Evolutionary conservation across 2,113 vertebrate genomes (phyloP).

Genomic region (Balaeniceps rex): DNA sequence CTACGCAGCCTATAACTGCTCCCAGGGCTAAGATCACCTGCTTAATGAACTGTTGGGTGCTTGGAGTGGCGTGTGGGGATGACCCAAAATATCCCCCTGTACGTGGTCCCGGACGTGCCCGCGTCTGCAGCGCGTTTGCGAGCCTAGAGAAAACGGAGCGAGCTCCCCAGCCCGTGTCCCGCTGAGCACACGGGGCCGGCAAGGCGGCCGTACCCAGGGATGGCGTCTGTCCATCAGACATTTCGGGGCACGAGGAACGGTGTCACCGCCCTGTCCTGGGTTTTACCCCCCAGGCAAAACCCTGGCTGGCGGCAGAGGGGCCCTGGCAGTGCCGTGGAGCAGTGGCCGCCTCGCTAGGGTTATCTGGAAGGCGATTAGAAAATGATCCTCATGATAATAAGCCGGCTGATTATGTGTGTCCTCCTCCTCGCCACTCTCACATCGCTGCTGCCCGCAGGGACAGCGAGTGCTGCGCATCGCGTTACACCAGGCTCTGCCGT

Average conservation of each 20-base stretch:
- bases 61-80: not conserved
- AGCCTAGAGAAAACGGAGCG: too few species aligned
- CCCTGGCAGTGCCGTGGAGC: not conserved
- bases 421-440: not conserved
- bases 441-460: not conserved
- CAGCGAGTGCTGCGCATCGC: not conserved
- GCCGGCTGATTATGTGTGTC: not conserved
- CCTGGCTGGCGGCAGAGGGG: not conserved
- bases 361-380: not conserved
- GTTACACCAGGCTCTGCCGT: not conserved
- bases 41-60: too few species aligned
- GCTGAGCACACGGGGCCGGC: not conserved
- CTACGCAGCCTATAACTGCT: not conserved
- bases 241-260: not conserved
- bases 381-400: not conserved
- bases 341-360: not conserved
- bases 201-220: not conserved
- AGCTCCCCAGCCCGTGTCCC: not conserved
- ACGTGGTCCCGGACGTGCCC: too few species aligned
- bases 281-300: not conserved
- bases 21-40: not conserved
- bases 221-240: not conserved
- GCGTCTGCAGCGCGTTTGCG: too few species aligned
- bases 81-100: not conserved
- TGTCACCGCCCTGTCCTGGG: too few species aligned